Conservation (phyloP, 2,797 vertebrate species). For the Zenarchopterus dispar region DNA sequence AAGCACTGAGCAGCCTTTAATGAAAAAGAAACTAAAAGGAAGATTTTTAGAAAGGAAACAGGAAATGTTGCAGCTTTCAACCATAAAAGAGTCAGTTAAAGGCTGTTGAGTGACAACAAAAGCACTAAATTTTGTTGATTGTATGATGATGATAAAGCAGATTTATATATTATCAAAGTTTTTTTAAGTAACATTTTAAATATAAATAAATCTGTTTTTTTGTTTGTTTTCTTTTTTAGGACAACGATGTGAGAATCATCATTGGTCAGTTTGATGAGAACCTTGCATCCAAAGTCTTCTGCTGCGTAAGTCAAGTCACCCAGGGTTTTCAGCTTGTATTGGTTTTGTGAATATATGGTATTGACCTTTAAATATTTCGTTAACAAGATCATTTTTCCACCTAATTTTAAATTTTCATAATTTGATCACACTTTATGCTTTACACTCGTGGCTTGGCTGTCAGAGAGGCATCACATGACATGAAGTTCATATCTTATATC, state of each 20-base stretch:
- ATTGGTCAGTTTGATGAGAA: conserved; percentile 98
- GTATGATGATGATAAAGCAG: not conserved
- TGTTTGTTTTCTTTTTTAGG: conserved; percentile 78
- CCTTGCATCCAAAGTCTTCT: conserved; percentile 98
- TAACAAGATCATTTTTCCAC: no score
- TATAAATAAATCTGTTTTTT: not conserved
- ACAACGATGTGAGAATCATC: conserved; percentile 97
- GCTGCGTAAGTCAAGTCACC: conserved; percentile 89
- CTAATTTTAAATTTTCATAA: no score
- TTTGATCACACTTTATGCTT: not conserved
- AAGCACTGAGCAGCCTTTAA: not conserved
- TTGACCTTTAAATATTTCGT: no score
- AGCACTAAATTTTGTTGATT: no score
- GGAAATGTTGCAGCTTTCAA: no score
- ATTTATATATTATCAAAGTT: not conserved
- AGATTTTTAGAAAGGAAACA: not conserved
- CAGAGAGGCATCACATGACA: no score
- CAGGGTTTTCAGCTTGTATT: no score
- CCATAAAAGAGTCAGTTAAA: not conserved
- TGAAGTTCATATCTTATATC: no score
- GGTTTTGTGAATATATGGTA: no score
- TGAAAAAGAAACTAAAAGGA: not conserved
- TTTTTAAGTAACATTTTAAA: not conserved
- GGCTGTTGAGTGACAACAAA: no score
- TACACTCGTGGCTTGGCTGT: not conserved